Evolutionary conservation across 2,797 vertebrate genomes (phyloP).

Genomic region (Pelodytes ibericus): DNA sequence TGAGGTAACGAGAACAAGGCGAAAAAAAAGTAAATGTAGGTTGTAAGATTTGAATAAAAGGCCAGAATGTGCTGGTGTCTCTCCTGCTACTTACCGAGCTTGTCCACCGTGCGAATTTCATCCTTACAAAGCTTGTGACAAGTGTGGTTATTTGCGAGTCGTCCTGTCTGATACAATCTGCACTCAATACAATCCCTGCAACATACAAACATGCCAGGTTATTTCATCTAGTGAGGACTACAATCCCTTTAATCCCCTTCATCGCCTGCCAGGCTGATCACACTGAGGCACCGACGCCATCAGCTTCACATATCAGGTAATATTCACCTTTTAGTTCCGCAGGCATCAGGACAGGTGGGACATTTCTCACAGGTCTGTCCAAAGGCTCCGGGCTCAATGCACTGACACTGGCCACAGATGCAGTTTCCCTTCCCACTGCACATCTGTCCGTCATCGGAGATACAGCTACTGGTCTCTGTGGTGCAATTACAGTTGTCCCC

Average conservation of each 20-base stretch:
- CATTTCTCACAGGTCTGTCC: constrained; percentile 94
- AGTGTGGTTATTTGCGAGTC: constrained; percentile 89
- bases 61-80: neutral
- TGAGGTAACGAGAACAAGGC: too few species aligned
- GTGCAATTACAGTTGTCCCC: constrained; percentile 98
- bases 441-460: constrained; percentile 84
- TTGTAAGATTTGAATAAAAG: too few species aligned
- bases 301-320: neutral
- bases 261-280: too few species aligned
- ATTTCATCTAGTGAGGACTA: neutral
- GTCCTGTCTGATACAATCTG: constrained; percentile 84
- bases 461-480: constrained; percentile 78
- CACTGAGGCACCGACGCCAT: too few species aligned
- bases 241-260: too few species aligned
- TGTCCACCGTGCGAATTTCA: constrained; percentile 86
- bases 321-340: constrained; percentile 88
- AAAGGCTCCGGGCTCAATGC: constrained; percentile 89
- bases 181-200: constrained; percentile 95
- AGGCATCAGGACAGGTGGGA: constrained; percentile 92
- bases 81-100: constrained; percentile 77
- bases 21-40: too few species aligned
- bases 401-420: constrained; percentile 87
- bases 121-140: constrained; percentile 86
- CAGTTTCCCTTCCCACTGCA: constrained; percentile 90
- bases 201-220: neutral